Conservation (phyloP, 1,140 invertebrate genomes). For the Lepidurus apus region DNA sequence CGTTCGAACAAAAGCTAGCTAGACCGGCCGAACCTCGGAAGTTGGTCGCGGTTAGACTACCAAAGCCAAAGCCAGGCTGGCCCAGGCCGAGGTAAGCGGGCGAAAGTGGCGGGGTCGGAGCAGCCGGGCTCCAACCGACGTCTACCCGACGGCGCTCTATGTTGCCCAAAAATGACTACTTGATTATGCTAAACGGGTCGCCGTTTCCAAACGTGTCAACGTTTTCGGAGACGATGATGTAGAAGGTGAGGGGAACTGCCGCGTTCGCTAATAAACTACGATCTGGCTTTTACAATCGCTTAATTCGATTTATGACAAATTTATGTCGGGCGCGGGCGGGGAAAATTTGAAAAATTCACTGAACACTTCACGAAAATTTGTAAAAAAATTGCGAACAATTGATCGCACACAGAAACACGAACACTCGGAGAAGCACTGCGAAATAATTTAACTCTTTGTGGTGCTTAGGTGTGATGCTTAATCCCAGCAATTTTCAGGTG, state of each 20-base stretch:
- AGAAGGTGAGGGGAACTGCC: too few species aligned
- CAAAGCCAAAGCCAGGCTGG: neutral
- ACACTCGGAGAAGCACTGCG: neutral
- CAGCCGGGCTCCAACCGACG: constrained; percentile 33
- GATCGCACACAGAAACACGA: neutral
- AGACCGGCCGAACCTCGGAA: neutral
- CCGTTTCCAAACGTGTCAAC: too few species aligned
- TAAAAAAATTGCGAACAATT: neutral
- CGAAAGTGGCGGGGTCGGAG: constrained; percentile 34
- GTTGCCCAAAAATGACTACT: neutral
- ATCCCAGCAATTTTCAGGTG: neutral
- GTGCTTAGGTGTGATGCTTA: constrained; percentile 8
- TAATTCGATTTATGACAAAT: too few species aligned
- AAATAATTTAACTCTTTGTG: constrained; percentile 2
- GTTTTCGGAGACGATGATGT: too few species aligned
- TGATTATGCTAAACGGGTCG: too few species aligned
- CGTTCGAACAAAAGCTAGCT: neutral
- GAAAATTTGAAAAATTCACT: too few species aligned
- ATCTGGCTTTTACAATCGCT: too few species aligned
- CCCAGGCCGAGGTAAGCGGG: constrained; percentile 29
- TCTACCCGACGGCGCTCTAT: constrained; percentile 34
- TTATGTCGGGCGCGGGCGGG: too few species aligned
- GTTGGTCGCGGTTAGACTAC: neutral
- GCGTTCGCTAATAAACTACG: too few species aligned
- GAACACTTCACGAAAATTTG: too few species aligned